Evolutionary conservation across 2,113 vertebrate genomes (phyloP), one percentile per base, ranked within the genome.

Genomic region (Grammomys dolichurus): DNA sequence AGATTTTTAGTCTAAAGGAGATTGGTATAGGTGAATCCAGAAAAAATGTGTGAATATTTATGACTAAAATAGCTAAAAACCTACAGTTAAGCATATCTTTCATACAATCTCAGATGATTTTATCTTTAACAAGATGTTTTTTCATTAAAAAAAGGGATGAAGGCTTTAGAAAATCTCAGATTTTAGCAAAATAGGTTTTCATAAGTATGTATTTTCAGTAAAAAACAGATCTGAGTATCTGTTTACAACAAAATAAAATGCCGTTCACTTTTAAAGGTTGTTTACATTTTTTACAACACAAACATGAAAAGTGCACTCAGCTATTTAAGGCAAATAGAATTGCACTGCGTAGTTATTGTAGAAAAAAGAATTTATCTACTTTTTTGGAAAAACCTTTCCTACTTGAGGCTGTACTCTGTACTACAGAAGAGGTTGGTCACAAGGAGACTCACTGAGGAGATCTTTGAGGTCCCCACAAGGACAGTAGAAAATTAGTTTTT

Each of bases 181-280:
- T 86, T 28, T 81, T 67, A 87, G 51, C 6, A 73, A 60, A 89
- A 77, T n/a, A 31, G 3, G 0, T 81, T 87, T 92, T 33, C 16
- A 63, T 54, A 78, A 73, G 14, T 91, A 31, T 77, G 5, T n/a
- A 60, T 12, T 84, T 86, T 89, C 54, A 58, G 76, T 80, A 94
- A 75, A 75, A 75, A 72, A 28, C 22, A 95, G 20, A 78, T 8
- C 13, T 31, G 2, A 56, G 4, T 77, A 73, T 86, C 24, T 89
- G 24, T 54, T 89, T 85, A 82, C 14, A 82, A 60, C 36, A 93
- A 81, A 95, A 84, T 48, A 81, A 73, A 94, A 36, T 40, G 43
- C 1, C 31, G 65, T 33, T 90, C 72, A 75, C 58, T 91, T 93
- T 75, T 72, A 43, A 67, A 36, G 8, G 56, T 46, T 69, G 33